Percentiles rank a stretch among this genome's conserved stretches.
phyloP scores from a whole-genome alignment of 2,797 vertebrate genomes.

The Macropodus opercularis region DNA sequence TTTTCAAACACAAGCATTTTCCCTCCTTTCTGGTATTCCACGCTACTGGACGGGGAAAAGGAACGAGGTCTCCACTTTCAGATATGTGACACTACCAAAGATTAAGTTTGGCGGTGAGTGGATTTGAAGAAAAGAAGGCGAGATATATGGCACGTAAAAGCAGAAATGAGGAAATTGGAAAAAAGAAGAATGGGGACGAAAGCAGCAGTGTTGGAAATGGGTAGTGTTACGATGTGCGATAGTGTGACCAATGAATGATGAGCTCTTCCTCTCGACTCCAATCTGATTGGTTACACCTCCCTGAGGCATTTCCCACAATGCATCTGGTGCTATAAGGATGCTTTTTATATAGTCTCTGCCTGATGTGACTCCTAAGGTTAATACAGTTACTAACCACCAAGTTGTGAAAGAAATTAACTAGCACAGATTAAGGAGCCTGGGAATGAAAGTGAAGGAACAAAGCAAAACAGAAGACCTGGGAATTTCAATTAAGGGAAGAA shows the following conservation, averaged over 20 bases:
- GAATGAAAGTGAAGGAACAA: slow-evolving; percentile 33
- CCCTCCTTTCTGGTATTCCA: slow-evolving; percentile 23
- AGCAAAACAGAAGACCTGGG: slow-evolving; percentile 33
- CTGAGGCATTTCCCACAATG: slow-evolving; percentile 67
- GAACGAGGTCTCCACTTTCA: slow-evolving; percentile 32
- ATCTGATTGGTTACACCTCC: slow-evolving; percentile 73
- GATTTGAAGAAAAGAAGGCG: slow-evolving; percentile 38
- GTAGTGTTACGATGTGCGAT: slow-evolving; percentile 46
- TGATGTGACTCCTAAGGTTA: slow-evolving; percentile 70
- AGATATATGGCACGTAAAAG: slow-evolving; percentile 31
- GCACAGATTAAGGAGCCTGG: slow-evolving; percentile 54
- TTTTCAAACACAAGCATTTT: slow-evolving; percentile 32
- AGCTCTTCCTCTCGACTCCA: slow-evolving; percentile 61
- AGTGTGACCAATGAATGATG: slow-evolving; percentile 73
- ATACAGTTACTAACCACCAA: slow-evolving; percentile 54
- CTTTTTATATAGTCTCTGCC: slow-evolving; percentile 69
- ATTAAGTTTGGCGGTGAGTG: slow-evolving; percentile 29
- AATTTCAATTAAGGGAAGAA: slow-evolving; percentile 59
- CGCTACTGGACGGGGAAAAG: slow-evolving; percentile 17
- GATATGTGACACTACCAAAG: slow-evolving; percentile 45
- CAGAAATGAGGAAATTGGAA: slow-evolving; percentile 54
- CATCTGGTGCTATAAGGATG: slow-evolving; percentile 50
- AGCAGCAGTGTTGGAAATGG: slow-evolving; percentile 38
- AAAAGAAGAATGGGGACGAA: slow-evolving; percentile 48
- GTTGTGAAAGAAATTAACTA: slow-evolving; percentile 66